phyloP scores from a whole-genome alignment of 2,797 vertebrate genomes.

The Falco columbarius region DNA sequence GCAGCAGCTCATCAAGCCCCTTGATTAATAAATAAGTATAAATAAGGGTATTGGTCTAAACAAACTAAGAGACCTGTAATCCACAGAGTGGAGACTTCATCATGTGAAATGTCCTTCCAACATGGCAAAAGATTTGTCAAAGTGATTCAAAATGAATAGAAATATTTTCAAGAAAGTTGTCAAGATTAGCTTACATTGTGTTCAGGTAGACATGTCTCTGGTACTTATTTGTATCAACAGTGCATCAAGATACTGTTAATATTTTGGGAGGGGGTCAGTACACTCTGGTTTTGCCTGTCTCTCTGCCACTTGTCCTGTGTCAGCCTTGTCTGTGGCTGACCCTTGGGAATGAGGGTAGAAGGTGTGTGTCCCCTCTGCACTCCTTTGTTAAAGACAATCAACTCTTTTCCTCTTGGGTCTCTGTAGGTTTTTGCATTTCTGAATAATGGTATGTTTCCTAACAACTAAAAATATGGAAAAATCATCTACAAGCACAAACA shows the following conservation, averaged over 20 bases:
- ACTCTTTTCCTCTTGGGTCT: background rate
- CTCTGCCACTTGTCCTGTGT: background rate
- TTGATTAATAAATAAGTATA: constrained; percentile 17
- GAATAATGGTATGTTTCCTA: background rate
- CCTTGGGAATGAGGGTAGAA: background rate
- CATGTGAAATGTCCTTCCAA: background rate
- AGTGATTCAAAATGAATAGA: background rate
- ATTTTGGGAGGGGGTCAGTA: background rate
- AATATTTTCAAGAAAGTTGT: background rate
- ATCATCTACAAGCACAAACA: background rate
- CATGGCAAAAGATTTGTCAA: background rate
- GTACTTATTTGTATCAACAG: background rate
- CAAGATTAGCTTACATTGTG: background rate
- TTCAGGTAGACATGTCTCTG: background rate
- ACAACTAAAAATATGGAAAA: background rate
- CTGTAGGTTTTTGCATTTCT: background rate
- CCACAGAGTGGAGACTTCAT: background rate
- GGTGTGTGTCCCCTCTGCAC: background rate
- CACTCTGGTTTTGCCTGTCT: background rate
- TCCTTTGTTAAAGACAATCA: background rate
- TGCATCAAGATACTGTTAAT: background rate
- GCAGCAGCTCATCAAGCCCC: background rate
- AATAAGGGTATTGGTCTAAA: background rate
- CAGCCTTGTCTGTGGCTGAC: background rate
- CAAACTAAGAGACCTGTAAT: background rate